Base-by-base conservation (phyloP, 2,113 vertebrate genomes). In the Smithornis capensis region DNA sequence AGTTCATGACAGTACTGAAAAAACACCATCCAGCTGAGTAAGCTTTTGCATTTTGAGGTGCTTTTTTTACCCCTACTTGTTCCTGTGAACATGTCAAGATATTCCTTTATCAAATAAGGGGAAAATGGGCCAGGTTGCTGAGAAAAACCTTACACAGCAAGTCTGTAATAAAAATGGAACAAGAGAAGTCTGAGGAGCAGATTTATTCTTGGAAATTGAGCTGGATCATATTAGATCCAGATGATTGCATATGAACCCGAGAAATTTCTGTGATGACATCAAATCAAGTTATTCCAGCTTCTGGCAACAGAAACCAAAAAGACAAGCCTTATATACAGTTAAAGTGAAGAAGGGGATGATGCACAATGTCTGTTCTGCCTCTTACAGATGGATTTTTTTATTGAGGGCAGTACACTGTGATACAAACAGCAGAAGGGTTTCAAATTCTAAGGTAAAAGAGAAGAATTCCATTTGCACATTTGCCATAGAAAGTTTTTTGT, bases 111-210 rank as follows among this genome's bases (percentile, higher is more conserved):
- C 83, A 92, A 47, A 47, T 71, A 52, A 63, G 9, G 45, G 28
- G 42, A 2, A 6, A 87, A 92, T 22, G 50, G 31, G 31, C 57
- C 89, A 76, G 28, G 49, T 11, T 79, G 35, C 57, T 80, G 78
- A 91, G 50, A 85, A 95, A 88, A 35, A 27, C 63, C 78, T 95
- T 85, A 85, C 19, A 12, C 50, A 88, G 91, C 81, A 87, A 77
- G 70, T 4, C 44, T 63, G n/a, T 80, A 83, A 82, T 59, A 80
- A 77, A 92, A 85, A 53, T 2, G 11, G 57, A 64, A 76, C 52
- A 40, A 64, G 47, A 52, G 69, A 77, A 84, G 37, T 57, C 63
- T 77, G 42, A 87, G 33, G 42, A 90, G 53, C 62, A 63, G 82
- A 84, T 62, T 79, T 87, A 64, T 85, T 53, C 78, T 64, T 75